Evolutionary conservation across 2,113 vertebrate species (phyloP), one percentile per base, ranked within the genome.

Genomic region (Marmota monax): DNA sequence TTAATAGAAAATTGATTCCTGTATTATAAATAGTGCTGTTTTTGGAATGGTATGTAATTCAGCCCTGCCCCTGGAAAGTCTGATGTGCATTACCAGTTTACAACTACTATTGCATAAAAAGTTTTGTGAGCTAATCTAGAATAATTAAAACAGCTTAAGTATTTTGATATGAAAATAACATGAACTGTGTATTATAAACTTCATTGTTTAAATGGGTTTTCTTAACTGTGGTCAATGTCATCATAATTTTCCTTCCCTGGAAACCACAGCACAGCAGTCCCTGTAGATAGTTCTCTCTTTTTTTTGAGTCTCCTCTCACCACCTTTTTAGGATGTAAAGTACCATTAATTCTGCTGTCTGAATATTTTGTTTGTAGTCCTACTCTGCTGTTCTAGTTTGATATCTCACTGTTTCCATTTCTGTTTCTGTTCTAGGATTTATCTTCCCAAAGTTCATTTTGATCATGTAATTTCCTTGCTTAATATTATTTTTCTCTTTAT

Each of bases 91-190:
- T 63, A 74, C 61, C 87, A 22, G 42, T 84, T 94, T 84, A 73
- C 72, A 95, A 65, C 39, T 83, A n/a, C 25, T 29, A 2, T 88
- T 77, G 16, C 67, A 39, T 65, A 42, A 83, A 95, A 93, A 72
- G 11, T 58, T 67, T 12, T 58, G 32, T 80, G 17, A 83, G 67
- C 74, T 93, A 58, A 58, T 58, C 88, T 29, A 86, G 67, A 95
- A 63, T 88, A 84, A 84, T 76, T 84, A 67, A 72, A 96, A 39
- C 42, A 84, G 37, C 34, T 91, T 22, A 67, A 65, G 61, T 92
- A 84, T 90, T 95, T 85, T 88, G 25, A 82, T 48, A 82, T 84
- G 53, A 90, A 93, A 85, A 90, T 69, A 87, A 17, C 32, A 88
- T 90, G 20, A 85, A 96, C 61, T 70, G 1, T 89, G 4, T 84